Evolutionary conservation across 2,888 invertebrate species (phyloP).

Genomic region (Aelia acuminata): DNA sequence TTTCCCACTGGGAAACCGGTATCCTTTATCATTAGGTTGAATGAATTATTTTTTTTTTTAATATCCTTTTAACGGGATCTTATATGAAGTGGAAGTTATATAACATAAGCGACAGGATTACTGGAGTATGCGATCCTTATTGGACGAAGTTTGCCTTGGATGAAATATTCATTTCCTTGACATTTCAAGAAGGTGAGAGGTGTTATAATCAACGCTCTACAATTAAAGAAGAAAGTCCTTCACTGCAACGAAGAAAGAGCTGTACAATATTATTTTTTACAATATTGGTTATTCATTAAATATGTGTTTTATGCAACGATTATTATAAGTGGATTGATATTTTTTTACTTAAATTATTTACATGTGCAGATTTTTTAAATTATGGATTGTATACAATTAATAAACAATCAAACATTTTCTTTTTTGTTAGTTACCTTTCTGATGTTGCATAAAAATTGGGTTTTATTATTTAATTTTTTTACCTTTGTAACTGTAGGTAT

Average conservation of each 20-base stretch:
- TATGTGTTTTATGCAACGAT: too few relatives aligned
- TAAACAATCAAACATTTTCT: too few relatives aligned
- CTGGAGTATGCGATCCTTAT: neutral
- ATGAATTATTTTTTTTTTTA: neutral
- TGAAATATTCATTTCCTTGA: slow-evolving; percentile 44
- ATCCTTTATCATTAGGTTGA: neutral
- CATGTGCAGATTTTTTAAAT: too few relatives aligned
- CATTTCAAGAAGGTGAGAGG: slow-evolving; percentile 15
- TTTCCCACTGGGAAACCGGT: too few relatives aligned
- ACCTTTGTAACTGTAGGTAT: too few relatives aligned
- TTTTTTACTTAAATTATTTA: too few relatives aligned
- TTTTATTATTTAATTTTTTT: too few relatives aligned
- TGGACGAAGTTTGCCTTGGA: slow-evolving; percentile 7
- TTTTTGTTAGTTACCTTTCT: too few relatives aligned
- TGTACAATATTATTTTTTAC: neutral
- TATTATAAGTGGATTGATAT: too few relatives aligned
- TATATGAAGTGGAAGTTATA: neutral
- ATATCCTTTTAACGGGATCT: neutral
- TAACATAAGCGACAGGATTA: neutral
- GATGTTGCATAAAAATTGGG: too few relatives aligned
- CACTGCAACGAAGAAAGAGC: neutral
- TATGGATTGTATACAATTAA: too few relatives aligned
- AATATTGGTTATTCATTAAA: too few relatives aligned
- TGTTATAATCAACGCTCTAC: neutral
- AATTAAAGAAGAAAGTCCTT: neutral